Conservation (phyloP, 2,888 invertebrate species). For the Pterobdella sp. region DNA sequence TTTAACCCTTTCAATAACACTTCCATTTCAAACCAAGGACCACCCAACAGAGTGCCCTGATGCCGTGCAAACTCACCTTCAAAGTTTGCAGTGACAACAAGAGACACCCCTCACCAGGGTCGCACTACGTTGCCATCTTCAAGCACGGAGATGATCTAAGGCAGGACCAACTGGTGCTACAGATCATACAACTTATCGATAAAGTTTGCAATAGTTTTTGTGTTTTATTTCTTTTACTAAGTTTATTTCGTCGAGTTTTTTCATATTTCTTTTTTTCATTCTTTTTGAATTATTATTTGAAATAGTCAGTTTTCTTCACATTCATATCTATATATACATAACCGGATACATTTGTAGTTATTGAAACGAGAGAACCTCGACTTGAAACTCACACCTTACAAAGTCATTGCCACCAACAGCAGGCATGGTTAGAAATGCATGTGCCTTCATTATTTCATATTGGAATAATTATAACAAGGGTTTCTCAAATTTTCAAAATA, state of each 20-base stretch:
- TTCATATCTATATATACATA: not conserved
- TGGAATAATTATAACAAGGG: too few species aligned
- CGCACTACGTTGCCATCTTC: slow-evolving; percentile 83
- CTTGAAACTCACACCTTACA: slow-evolving; percentile 87
- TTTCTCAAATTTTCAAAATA: too few species aligned
- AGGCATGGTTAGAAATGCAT: slow-evolving; percentile 62
- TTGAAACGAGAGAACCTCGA: slow-evolving; percentile 88
- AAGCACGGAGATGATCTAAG: slow-evolving; percentile 94
- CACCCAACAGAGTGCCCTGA: slow-evolving; percentile 65
- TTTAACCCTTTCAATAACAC: not conserved
- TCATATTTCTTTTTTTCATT: not conserved
- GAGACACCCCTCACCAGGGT: slow-evolving; percentile 44
- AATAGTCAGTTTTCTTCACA: not conserved
- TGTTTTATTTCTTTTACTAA: not conserved
- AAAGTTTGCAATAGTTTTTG: slow-evolving; percentile 50
- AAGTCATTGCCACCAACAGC: slow-evolving; percentile 87
- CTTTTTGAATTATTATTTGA: not conserved
- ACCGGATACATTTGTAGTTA: slow-evolving; percentile 54
- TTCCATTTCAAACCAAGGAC: slow-evolving; percentile 34
- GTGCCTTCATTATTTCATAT: slow-evolving; percentile 4
- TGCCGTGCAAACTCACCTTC: slow-evolving; percentile 87
- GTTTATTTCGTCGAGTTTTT: not conserved
- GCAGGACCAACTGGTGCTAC: slow-evolving; percentile 91
- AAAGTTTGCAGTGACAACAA: slow-evolving; percentile 58
- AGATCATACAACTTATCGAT: slow-evolving; percentile 97